Base-by-base conservation (phyloP, 2,113 vertebrate genomes). In the Puma concolor region DNA sequence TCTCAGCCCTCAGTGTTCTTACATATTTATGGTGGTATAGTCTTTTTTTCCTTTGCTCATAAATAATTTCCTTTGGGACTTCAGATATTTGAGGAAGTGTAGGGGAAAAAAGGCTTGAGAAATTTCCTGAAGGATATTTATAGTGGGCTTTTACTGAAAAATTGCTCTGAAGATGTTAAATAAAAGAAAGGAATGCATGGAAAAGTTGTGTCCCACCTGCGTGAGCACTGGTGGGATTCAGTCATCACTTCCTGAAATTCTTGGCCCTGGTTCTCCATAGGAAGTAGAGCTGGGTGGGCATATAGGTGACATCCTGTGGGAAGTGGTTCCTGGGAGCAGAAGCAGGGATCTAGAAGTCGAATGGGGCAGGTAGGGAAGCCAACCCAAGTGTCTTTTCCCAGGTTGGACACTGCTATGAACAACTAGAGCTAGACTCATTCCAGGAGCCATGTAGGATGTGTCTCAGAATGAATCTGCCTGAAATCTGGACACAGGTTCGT, bases 331-430 rank as follows among this genome's bases (percentile, higher is more conserved):
- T 33, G 48, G 31, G 76, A 41, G 9, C 21, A 63, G 63, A n/a
- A 44, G 21, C 27, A 44, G n/a, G 16, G 21, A 1, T 27, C 5
- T 38, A 2, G 12, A 7, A 3, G 57, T 25, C 5, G 31, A 12
- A n/a, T 0, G 1, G 3, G 14, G n/a, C 12, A 71, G 41, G 7
- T 12, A 5, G 33, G 41, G 13, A 64, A 41, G 16, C 15, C 52
- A 44, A 1, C 2, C 29, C 50, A 23, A 33, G 2, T 31, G 12
- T 36, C 21, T 41, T 44, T 77, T n/a, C 27, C 13, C 38, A 63
- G 19, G 23, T 29, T 10, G 23, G 33, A 29, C 72, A 23, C 86
- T 21, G 57, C 0, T 33, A 33, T 13, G 41, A 41, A 48, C 31
- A 4, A 2, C 14, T 17, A 52, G 52, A 44, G 38, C 17, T 23